A percentile compares a stretch with the other conserved stretches of the same genome.
These are phyloP conservation scores for Tenthredo amoena DNA, from an alignment of 2,888 invertebrate species.

Conservation along the genomic window DNA sequence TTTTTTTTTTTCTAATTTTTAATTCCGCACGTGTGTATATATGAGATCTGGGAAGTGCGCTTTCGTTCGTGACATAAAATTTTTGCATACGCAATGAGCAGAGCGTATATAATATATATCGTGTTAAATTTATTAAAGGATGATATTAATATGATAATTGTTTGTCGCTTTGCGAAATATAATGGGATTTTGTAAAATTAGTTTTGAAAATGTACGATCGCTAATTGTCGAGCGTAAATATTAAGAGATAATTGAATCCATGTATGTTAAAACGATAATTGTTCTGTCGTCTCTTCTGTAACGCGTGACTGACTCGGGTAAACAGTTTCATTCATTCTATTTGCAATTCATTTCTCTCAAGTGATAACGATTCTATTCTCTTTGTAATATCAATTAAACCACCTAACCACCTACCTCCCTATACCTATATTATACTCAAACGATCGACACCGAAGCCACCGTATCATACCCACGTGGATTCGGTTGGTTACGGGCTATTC, in stretches of 20 bases:
- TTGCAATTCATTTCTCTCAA: conserved; percentile 18
- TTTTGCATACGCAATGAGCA: no score
- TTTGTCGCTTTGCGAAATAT: not conserved
- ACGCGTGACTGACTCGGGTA: not conserved
- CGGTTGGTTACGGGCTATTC: not conserved
- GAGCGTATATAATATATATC: no score
- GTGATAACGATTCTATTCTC: not conserved
- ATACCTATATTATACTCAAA: not conserved
- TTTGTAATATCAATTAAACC: conserved; percentile 7
- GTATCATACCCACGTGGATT: not conserved
- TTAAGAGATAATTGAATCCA: conserved; percentile 6
- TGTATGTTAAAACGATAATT: conserved; percentile 1
- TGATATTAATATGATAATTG: not conserved
- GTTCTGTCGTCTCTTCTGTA: not conserved
- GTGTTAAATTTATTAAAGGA: not conserved
- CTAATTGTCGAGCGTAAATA: conserved; percentile 7
- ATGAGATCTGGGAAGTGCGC: no score
- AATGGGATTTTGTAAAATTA: not conserved
- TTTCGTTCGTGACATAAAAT: no score
- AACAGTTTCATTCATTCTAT: conserved; percentile 6
- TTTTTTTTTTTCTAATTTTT: not conserved
- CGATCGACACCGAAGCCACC: not conserved
- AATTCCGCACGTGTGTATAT: no score
- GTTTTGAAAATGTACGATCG: not conserved
- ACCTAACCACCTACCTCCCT: not conserved